Evolutionary conservation across 64 coral and sea anemone species (phyloP).

Genomic region (Acropora yongei): DNA sequence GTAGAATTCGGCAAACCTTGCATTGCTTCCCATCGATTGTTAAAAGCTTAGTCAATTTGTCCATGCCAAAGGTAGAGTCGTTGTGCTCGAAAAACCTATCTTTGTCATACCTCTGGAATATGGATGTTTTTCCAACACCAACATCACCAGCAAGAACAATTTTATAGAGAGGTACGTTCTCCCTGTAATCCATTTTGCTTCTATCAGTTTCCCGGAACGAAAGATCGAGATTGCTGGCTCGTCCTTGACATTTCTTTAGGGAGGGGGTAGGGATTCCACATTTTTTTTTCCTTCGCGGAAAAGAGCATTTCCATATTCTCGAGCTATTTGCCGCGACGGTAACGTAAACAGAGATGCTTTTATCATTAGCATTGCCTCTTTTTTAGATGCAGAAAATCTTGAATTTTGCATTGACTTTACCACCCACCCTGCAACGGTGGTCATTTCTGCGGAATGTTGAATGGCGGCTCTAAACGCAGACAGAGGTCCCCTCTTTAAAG

Average conservation of each 20-base stretch:
- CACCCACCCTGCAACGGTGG: neutral
- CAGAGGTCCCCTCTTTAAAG: constrained; percentile 90
- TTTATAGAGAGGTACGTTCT: constrained; percentile 68
- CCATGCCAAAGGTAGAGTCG: constrained; percentile 67
- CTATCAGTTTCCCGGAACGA: neutral
- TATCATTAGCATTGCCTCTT: too few relatives aligned
- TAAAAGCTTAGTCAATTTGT: constrained; percentile 62
- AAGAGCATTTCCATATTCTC: too few relatives aligned
- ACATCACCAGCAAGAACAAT: constrained; percentile 82
- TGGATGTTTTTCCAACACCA: constrained; percentile 85
- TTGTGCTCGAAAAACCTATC: constrained; percentile 62
- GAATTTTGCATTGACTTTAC: neutral
- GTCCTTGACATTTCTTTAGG: neutral
- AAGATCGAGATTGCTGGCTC: neutral
- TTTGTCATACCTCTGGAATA: constrained; percentile 81
- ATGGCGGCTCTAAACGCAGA: constrained; percentile 83
- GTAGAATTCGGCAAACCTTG: constrained; percentile 47
- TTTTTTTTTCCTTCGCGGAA: too few relatives aligned
- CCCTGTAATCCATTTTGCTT: neutral
- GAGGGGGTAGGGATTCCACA: neutral
- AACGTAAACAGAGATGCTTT: too few relatives aligned
- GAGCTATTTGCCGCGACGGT: too few relatives aligned
- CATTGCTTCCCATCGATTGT: constrained; percentile 54
- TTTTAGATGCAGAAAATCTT: neutral
- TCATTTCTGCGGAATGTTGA: neutral